These are phyloP conservation scores for Athetis lepigone DNA, from an alignment of 2,888 invertebrate species.

Conservation along the genomic window DNA sequence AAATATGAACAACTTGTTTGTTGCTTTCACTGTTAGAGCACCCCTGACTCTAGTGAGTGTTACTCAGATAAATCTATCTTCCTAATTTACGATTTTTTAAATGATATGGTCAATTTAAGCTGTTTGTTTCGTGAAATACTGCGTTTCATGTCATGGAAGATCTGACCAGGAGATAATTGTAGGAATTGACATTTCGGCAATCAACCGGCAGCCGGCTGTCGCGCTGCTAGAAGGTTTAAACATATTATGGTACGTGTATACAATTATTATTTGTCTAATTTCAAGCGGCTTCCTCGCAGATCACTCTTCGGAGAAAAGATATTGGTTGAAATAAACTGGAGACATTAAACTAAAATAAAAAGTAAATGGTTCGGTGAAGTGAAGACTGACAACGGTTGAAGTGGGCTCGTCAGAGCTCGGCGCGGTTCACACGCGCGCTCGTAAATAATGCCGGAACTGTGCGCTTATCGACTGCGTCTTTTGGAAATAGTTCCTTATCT, in stretches of 20 bases:
- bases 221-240: too few species aligned
- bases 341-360: conserved; percentile 72
- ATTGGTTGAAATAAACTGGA: conserved; percentile 78
- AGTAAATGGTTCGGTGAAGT: conserved; percentile 49
- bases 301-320: conserved; percentile 72
- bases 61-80: too few species aligned
- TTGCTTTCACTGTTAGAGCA: too few species aligned
- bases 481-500: conserved; percentile 73
- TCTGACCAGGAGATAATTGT: too few species aligned
- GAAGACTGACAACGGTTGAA: conserved; percentile 82
- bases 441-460: conserved; percentile 73
- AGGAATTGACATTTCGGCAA: too few species aligned
- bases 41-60: too few species aligned
- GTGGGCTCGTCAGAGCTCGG: conserved; percentile 66
- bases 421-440: conserved; percentile 56
- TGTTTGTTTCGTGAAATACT: too few species aligned
- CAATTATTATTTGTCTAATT: background rate
- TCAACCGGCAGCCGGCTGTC: too few species aligned
- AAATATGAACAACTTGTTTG: too few species aligned
- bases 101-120: too few species aligned
- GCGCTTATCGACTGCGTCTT: conserved; percentile 69
- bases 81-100: too few species aligned
- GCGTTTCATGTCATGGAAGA: too few species aligned
- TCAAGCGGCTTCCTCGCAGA: conserved; percentile 3
- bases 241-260: conserved; percentile 4